Evolutionary conservation across 2,113 vertebrate species (phyloP).

Genomic region (Xenus cinereus): DNA sequence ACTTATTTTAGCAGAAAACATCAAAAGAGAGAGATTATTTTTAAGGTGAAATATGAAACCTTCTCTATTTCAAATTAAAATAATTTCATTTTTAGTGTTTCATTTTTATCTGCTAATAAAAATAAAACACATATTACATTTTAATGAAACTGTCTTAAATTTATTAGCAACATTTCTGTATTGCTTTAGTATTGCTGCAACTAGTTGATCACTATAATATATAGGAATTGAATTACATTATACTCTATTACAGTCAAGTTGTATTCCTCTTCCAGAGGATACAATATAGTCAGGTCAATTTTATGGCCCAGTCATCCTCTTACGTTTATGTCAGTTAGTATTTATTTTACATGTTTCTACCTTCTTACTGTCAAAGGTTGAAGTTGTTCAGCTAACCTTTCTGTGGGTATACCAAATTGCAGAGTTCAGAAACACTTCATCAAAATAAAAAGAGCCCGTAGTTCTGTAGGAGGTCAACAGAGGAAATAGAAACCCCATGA

Average conservation of each 20-base stretch:
- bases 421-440: not conserved
- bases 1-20: not conserved
- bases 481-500: not conserved
- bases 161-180: not conserved
- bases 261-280: not conserved
- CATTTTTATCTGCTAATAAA: not conserved
- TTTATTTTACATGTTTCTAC: not conserved
- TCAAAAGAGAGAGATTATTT: not conserved
- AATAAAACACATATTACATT: not conserved
- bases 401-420: not conserved
- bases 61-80: not conserved
- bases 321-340: not conserved
- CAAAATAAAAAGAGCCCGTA: not conserved
- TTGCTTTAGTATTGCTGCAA: not conserved
- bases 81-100: not conserved
- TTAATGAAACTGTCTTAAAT: constrained; percentile 12
- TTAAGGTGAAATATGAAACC: not conserved
- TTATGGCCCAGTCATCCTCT: not conserved
- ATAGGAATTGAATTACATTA: not conserved
- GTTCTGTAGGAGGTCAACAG: not conserved
- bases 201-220: not conserved
- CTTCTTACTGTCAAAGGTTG: not conserved
- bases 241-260: not conserved
- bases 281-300: not conserved
- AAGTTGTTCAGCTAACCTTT: not conserved